Conservation (phyloP, 2,113 vertebrate genomes). For the Dasypus novemcinctus region DNA sequence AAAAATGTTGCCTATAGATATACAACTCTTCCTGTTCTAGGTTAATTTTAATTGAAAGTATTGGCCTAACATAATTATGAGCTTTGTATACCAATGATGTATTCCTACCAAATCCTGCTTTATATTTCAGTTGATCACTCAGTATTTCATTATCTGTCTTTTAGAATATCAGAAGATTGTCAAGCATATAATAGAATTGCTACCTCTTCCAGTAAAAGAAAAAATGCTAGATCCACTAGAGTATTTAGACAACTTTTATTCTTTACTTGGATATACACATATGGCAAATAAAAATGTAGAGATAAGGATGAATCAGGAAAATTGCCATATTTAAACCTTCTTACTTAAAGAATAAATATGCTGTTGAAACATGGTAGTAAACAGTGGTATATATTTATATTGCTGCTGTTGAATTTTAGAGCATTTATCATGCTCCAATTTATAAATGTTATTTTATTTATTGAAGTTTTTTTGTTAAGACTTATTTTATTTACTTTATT, state of each 20-base stretch:
- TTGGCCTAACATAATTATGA: not conserved
- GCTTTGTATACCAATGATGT: not conserved
- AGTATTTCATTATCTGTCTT: slow-evolving; percentile 6
- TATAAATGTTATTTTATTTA: slow-evolving; percentile 27
- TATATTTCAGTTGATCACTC: slow-evolving; percentile 39
- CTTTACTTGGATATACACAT: not conserved
- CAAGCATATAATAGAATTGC: slow-evolving; percentile 3
- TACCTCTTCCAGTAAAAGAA: slow-evolving; percentile 22
- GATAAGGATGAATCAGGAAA: slow-evolving; percentile 19
- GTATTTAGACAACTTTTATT: slow-evolving; percentile 56
- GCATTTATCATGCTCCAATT: slow-evolving; percentile 26
- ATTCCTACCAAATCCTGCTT: not conserved
- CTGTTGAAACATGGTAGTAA: slow-evolving; percentile 7
- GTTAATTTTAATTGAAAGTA: slow-evolving; percentile 59
- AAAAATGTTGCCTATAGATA: not conserved
- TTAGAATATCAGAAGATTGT: slow-evolving; percentile 34
- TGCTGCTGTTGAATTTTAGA: not conserved
- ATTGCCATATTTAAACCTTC: not conserved
- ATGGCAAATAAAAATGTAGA: slow-evolving; percentile 38
- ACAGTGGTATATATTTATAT: not conserved
- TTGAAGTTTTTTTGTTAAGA: slow-evolving; percentile 28
- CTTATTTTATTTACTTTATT: too few relatives aligned
- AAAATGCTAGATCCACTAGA: slow-evolving; percentile 7
- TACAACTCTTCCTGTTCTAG: not conserved
- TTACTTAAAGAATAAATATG: slow-evolving; percentile 13